Conservation (phyloP, 1,140 invertebrate genomes). For the Adelges cooleyi region DNA sequence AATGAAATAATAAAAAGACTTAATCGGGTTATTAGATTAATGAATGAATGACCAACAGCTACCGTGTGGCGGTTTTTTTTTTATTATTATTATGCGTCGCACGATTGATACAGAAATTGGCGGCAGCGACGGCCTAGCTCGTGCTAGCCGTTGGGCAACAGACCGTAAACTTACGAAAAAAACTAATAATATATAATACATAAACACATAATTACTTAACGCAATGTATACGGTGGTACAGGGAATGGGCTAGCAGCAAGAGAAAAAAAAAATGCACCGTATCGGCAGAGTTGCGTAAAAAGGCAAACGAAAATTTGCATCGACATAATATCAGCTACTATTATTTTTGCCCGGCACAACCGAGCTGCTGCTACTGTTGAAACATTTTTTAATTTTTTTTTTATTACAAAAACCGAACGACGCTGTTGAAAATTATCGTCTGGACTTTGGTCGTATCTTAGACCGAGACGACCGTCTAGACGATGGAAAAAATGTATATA, state of each 20-base stretch:
- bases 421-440: no score
- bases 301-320: neutral
- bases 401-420: no score
- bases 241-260: no score
- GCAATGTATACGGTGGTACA: neutral
- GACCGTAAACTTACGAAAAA: slow-evolving; percentile 17
- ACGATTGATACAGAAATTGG: neutral
- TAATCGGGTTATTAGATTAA: neutral
- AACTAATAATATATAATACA: neutral
- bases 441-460: no score
- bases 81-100: no score
- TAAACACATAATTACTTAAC: neutral
- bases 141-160: slow-evolving; percentile 1
- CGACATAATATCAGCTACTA: neutral
- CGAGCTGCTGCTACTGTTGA: no score
- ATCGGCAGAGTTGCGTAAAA: neutral
- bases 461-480: no score
- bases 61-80: neutral
- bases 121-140: neutral
- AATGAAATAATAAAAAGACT: no score
- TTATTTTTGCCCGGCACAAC: no score
- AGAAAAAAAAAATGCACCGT: neutral
- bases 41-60: neutral
- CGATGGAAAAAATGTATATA: no score
- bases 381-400: no score